These are phyloP conservation scores for Cyanoliseus patagonus DNA, from an alignment of 2,113 vertebrate genomes.

Conservation along the genomic window DNA sequence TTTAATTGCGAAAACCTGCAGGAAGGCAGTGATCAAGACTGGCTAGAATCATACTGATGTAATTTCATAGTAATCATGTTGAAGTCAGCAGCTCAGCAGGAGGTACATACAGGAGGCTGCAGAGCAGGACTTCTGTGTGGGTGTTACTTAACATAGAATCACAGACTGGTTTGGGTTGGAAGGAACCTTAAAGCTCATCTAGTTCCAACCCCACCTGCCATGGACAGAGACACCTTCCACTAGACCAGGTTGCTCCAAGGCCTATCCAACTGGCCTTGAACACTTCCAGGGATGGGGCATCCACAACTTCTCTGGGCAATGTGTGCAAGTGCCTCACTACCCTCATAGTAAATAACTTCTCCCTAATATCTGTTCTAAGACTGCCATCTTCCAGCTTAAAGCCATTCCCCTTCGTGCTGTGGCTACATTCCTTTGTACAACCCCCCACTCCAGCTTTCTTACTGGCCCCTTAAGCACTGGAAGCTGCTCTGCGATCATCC, in stretches of 20 bases:
- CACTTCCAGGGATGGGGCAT: neutral
- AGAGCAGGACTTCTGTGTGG: neutral
- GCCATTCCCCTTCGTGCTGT: neutral
- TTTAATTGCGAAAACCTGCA: neutral
- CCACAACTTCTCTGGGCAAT: neutral
- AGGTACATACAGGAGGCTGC: neutral
- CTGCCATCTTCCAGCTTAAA: neutral
- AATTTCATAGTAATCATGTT: neutral
- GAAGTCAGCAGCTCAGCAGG: neutral
- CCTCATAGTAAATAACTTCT: neutral
- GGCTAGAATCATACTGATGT: neutral
- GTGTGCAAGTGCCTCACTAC: neutral
- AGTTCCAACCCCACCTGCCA: neutral
- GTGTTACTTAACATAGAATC: neutral
- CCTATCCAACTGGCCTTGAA: accelerated
- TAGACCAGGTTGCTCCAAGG: accelerated
- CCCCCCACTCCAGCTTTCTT: neutral
- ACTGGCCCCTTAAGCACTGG: neutral
- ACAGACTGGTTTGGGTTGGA: neutral
- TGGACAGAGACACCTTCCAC: neutral
- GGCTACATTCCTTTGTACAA: neutral
- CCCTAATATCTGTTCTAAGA: neutral
- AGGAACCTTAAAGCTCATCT: neutral
- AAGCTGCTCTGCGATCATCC: neutral
- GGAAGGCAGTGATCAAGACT: neutral